Evolutionary conservation across 2,797 vertebrate genomes (phyloP), one percentile per base, ranked within the genome.

Genomic region (Halcyon chelicuti): DNA sequence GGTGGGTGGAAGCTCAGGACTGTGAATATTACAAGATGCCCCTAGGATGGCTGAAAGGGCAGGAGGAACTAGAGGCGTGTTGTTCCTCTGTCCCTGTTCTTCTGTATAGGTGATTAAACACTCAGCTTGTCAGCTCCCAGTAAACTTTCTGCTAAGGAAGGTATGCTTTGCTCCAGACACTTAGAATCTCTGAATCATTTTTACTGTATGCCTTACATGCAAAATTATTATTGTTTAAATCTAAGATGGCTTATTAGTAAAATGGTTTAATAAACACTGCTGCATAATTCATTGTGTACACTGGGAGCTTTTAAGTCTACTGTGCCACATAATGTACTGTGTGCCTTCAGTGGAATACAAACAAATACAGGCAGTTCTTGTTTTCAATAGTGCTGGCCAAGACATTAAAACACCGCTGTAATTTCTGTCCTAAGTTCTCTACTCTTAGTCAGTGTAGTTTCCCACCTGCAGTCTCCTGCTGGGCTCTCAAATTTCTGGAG

Each of bases 151-250:
- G 26, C 40, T 28, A 29, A 68, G 75, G 82, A 75, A 90, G 54
- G 31, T 75, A 44, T 0, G 1, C 57, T 80, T 93, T 83, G 78
- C 78, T 94, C 46, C 14, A 51, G 88, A 72, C 75, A 22, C 51
- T 86, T 66, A 46, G 42, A 91, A 91, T 18, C 33, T 28, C 14
- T 44, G 58, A 72, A 72, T 91, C n/a, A 35, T 63, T 95, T 94
- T 58, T 88, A 54, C 73, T 67, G 44, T 67, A 31, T 11, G 33
- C 15, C n/a, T 77, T 60, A 60, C 55, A 62, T 67, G 66, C 42
- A 91, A 80, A 90, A 75, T 84, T 88, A 72, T 89, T 95, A 65
- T 90, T 94, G 84, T 83, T 88, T 94, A 90, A 93, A 91, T 88
- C 49, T 80, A 73, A 79, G 77, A 47, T 68, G 62, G 39, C 52